Base-by-base conservation (phyloP, 1,140 invertebrate species). In the Gerris buenoi region DNA sequence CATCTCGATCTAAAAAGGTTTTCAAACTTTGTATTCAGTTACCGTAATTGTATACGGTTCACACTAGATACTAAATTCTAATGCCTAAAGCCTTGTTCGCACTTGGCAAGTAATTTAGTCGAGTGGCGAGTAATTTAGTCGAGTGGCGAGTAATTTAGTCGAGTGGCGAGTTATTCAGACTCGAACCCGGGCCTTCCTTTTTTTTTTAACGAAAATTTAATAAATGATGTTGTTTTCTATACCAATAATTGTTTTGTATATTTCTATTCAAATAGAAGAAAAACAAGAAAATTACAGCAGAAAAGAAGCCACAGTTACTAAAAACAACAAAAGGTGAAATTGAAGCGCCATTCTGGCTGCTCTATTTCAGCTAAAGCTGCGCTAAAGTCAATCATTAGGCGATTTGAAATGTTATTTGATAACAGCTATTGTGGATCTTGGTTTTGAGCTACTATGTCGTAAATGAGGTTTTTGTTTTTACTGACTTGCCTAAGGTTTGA, bases 401-500 rank as follows among this genome's bases (percentile, higher is more conserved):
- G 63, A 63, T n/a, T 60, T 23, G 69, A 68, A n/a, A 25, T 69
- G 29, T 68, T 74, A 61, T 73, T 74, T 70, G 68, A 74, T 57
- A 15, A 25, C 14, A 57, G 65, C 22, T 25, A 68, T 28, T 73
- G 69, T 27, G 72, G 73, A 33, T 65, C 65, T 25, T 58, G 68
- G 23, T 75, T 72, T 65, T 33, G 65, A 60, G 66, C 72, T 3
- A 18, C 59, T 22, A 78, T 78, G 76, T 71, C 67, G 22, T 18
- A 63, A 25, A 68, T 70, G 25, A 63, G 77, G 63, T 78, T 77
- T 68, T 58, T 68, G 60, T 77, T 76, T 70, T 59, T 77, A 18
- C 26, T 74, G 33, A 57, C 65, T 27, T 75, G 71, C 66, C 56
- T 77, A 2, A 68, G 76, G 57, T 75, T 77, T 67, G 74, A 77